Evolutionary conservation across 2,113 vertebrate genomes (phyloP), one percentile per base, ranked within the genome.

Genomic region (Heliornis fulica): DNA sequence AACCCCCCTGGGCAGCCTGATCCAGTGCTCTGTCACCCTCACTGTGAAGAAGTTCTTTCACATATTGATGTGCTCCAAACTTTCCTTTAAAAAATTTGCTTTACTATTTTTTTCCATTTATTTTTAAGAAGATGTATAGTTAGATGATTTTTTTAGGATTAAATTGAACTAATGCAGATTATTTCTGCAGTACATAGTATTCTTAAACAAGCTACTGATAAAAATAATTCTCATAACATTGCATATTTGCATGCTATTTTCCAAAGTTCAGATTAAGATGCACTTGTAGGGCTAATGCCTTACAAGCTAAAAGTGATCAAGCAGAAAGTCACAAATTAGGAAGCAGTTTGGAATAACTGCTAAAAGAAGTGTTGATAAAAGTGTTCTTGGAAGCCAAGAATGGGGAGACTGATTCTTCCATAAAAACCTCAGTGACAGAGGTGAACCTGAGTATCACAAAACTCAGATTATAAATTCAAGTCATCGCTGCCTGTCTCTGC

Each of bases 351-450:
- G 40, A 87, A 86, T 41, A 72, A 65, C 4, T 26, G 82, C 51
- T 41, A 31, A 21, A 60, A 78, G 34, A 75, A 78, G 2, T 82
- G 20, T 36, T 5, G 8, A 80, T 60, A 36, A 46, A 92, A 69
- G 5, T 21, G 36, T n/a, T 60, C 10, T 45, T 83, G 28, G 36
- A 91, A 69, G 51, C 15, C 20, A 72, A 66, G 34, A 91, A 38
- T 0, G 0, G 23, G 18, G 21, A 56, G 7, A 48, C 5, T 18
- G 21, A 74, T 32, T 36, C 31, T 71, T 72, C 25, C n/a, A 45
- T 48, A 45, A 71, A 91, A 63, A 41, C 1, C 13, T 38, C 51
- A n/a, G 31, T 65, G 46, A 87, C 83, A 61, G 43, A 90, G 85
- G 40, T 32, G 76, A 79, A 61, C 9, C 7, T 53, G 9, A 56